Conservation (phyloP, 2,888 invertebrate species). For the Brachyopa scutellaris region DNA sequence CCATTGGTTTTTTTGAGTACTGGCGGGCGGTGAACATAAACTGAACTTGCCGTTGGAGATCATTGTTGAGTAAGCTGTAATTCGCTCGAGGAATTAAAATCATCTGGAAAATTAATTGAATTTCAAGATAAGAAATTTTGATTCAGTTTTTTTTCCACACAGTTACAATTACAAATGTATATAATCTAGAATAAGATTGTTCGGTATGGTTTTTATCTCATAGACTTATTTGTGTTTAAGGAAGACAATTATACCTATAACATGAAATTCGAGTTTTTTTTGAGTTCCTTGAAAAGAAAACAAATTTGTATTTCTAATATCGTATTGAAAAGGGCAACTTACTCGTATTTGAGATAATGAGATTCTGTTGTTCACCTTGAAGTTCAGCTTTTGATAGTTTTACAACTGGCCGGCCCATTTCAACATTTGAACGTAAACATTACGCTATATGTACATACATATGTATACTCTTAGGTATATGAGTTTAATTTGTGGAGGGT, state of each 20-base stretch:
- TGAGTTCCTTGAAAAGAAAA: too few relatives aligned
- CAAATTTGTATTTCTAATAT: too few relatives aligned
- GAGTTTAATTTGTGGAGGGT: neutral
- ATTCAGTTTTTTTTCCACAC: too few relatives aligned
- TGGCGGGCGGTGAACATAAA: neutral
- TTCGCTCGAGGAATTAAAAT: conserved; percentile 7
- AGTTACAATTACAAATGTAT: too few relatives aligned
- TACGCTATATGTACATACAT: neutral
- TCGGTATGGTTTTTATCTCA: too few relatives aligned
- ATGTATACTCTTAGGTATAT: neutral
- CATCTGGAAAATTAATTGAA: conserved; percentile 23
- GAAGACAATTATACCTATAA: too few relatives aligned
- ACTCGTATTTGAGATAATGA: conserved; percentile 8
- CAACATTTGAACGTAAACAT: too few relatives aligned
- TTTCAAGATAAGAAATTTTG: too few relatives aligned
- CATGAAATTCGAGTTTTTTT: too few relatives aligned
- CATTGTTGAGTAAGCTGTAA: conserved; percentile 6
- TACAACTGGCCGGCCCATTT: neutral
- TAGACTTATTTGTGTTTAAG: too few relatives aligned
- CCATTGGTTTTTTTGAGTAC: conserved; percentile 26
- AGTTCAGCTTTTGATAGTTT: neutral
- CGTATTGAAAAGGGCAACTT: neutral
- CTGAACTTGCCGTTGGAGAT: neutral
- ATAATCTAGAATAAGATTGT: too few relatives aligned
- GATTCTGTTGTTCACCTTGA: conserved; percentile 24